phyloP scores from a whole-genome alignment of 53 echinoderm and acorn worm species.

The Henricia sp. region DNA sequence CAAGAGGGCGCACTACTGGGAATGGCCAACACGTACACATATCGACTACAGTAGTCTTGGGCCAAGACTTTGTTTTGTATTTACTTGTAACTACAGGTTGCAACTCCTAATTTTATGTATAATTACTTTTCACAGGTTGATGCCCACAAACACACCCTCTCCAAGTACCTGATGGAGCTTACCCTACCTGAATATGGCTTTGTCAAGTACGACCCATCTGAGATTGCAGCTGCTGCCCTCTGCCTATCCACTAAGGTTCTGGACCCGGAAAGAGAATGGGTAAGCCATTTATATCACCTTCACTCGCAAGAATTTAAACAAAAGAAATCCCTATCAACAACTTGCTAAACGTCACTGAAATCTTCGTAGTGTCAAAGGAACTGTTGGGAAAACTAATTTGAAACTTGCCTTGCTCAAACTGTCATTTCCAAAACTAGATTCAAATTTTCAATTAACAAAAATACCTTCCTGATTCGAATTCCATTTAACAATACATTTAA shows the following conservation, averaged over 20 bases:
- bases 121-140: slow-evolving; percentile 62
- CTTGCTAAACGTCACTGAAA: not conserved
- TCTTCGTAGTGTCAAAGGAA: not conserved
- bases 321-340: too few species aligned
- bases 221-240: slow-evolving; percentile 93
- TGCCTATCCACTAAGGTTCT: slow-evolving; percentile 72
- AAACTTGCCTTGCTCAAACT: too few species aligned
- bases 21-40: too few species aligned
- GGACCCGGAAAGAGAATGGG: slow-evolving; percentile 72
- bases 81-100: not conserved
- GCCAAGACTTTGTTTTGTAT: too few species aligned
- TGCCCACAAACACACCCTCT: slow-evolving; percentile 85
- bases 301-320: too few species aligned
- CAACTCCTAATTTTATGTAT: not conserved
- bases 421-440: too few species aligned
- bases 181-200: slow-evolving; percentile 87
- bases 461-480: too few species aligned
- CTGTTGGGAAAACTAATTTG: too few species aligned
- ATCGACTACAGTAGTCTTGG: too few species aligned
- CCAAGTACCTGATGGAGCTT: slow-evolving; percentile 96
- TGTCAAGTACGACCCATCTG: slow-evolving; percentile 91
- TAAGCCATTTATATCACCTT: not conserved
- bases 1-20: too few species aligned
- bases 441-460: too few species aligned
- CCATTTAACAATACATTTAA: too few species aligned